These are phyloP conservation scores for Eupithecia vulgata DNA, from an alignment of 2,888 invertebrate genomes.

Conservation along the genomic window DNA sequence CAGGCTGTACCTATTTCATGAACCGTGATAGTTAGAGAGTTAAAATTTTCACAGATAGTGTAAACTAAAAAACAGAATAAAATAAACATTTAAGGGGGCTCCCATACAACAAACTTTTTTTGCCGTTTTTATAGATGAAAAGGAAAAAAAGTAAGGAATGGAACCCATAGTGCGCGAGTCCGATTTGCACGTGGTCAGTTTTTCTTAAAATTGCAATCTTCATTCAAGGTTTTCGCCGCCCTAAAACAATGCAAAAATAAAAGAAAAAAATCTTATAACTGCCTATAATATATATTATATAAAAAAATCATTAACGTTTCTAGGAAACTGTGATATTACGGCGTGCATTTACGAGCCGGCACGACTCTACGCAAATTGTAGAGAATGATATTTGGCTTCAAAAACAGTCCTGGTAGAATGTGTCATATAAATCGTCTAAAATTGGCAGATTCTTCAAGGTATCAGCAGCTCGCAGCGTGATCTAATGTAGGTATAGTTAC, in stretches of 20 bases:
- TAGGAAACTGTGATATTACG: neutral
- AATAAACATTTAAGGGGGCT: no score
- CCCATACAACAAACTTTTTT: no score
- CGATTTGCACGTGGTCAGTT: no score
- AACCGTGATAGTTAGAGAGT: no score
- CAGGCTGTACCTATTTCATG: no score
- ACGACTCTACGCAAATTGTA: neutral
- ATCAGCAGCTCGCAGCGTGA: neutral
- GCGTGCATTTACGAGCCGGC: neutral
- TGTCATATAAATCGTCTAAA: neutral
- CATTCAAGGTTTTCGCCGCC: no score
- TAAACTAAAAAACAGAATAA: no score
- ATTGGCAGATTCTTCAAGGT: neutral
- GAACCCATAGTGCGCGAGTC: no score
- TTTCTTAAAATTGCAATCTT: no score
- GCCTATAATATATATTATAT: neutral
- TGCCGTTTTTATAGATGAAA: no score
- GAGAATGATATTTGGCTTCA: slow-evolving; percentile 1
- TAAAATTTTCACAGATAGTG: no score
- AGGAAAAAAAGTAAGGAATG: no score
- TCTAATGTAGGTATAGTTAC: neutral
- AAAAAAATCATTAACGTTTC: neutral
- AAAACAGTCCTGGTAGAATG: neutral
- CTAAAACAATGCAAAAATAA: neutral
- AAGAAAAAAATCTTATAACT: neutral